Percentiles rank a stretch among this genome's conserved stretches.
Evolutionary conservation across 2,797 vertebrate genomes (phyloP).

Genomic region (Liparis tanakae): DNA sequence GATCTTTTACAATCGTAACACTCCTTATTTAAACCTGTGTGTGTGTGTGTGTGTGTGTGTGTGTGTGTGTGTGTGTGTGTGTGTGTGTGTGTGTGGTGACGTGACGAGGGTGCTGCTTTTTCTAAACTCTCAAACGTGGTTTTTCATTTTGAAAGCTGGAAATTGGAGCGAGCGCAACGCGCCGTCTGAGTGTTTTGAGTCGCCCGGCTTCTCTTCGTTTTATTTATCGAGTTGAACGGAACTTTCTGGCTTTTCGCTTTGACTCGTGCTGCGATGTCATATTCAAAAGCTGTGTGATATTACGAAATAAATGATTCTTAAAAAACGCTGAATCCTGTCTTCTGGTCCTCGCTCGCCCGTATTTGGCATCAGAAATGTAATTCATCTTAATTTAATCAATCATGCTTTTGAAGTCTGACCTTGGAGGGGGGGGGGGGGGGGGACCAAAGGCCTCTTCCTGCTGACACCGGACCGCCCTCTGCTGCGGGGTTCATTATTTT

Average conservation of each 20-base stretch:
- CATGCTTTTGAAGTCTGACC: conserved; percentile 67
- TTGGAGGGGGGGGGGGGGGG: conserved; percentile 47
- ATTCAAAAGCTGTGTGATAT: conserved; percentile 52
- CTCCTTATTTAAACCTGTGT: conserved; percentile 25
- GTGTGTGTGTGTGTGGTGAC: conserved; percentile 16
- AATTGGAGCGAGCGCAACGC: conserved; percentile 47
- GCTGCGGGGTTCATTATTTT: conserved; percentile 76
- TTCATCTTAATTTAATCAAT: conserved; percentile 67
- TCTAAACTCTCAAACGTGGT: conserved; percentile 11
- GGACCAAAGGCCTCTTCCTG: conserved; percentile 60
- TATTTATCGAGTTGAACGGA: conserved; percentile 68
- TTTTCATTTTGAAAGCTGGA: conserved; percentile 19
- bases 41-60: conserved; percentile 11
- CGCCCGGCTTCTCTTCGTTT: conserved; percentile 50
- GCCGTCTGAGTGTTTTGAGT: conserved; percentile 35
- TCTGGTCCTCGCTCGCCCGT: conserved; percentile 33
- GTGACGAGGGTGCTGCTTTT: conserved; percentile 38
- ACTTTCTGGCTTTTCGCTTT: conserved; percentile 40
- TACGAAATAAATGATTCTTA: conserved; percentile 69
- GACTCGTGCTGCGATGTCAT: conserved; percentile 36
- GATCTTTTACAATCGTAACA: conserved; percentile 10
- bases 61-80: conserved; percentile 7
- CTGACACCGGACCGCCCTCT: conserved; percentile 69
- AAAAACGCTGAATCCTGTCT: conserved; percentile 53
- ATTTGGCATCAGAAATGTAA: conserved; percentile 52